phyloP scores from a whole-genome alignment of 1,140 invertebrate genomes.

The Harlomillsia oculata region DNA sequence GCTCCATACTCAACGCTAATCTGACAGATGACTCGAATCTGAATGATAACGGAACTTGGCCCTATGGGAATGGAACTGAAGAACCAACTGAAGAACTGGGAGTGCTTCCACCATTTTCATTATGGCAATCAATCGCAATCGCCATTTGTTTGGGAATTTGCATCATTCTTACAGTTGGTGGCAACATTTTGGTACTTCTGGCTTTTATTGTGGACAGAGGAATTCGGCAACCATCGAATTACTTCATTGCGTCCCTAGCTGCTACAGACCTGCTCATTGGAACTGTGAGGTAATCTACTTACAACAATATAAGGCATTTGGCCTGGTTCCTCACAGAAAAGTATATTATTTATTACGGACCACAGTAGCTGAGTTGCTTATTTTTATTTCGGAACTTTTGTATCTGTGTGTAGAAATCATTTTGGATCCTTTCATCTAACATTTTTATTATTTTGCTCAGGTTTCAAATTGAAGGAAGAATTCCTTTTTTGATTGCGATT shows the following conservation, averaged over 20 bases:
- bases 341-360: too few species aligned
- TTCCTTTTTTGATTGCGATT: too few species aligned
- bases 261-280: slow-evolving; percentile 98
- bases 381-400: too few species aligned
- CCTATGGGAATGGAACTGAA: slow-evolving; percentile 10
- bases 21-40: slow-evolving; percentile 6
- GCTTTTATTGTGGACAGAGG: slow-evolving; percentile 94
- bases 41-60: slow-evolving; percentile 1
- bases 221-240: slow-evolving; percentile 97
- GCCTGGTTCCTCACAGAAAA: too few species aligned
- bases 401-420: too few species aligned
- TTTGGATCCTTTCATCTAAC: too few species aligned
- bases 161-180: slow-evolving; percentile 83
- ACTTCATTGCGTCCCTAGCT: slow-evolving; percentile 96
- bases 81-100: background rate
- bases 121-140: slow-evolving; percentile 86
- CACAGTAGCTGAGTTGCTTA: too few species aligned
- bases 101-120: slow-evolving; percentile 69
- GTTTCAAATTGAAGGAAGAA: too few species aligned
- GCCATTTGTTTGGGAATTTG: slow-evolving; percentile 79
- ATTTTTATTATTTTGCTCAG: too few species aligned
- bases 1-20: slow-evolving; percentile 27
- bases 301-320: too few species aligned
- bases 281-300: too few species aligned
- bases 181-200: slow-evolving; percentile 91